These are phyloP conservation scores for Chascanopsetta lugubris DNA, from an alignment of 2,113 vertebrate genomes.

Conservation along the genomic window DNA sequence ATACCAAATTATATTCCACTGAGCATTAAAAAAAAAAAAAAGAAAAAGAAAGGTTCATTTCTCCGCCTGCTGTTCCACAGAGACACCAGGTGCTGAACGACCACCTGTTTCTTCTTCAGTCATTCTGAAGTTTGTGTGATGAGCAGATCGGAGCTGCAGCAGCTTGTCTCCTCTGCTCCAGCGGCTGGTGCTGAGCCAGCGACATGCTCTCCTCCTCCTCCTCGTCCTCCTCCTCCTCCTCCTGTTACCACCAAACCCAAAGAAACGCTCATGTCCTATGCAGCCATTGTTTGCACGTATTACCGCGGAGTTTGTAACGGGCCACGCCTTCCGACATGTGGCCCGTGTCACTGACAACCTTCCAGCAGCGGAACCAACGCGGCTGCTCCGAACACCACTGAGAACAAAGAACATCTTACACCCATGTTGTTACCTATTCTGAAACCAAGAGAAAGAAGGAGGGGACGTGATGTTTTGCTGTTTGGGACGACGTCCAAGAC, in stretches of 20 bases:
- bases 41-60: slow-evolving; percentile 1
- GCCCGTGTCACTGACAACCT: slow-evolving; percentile 25
- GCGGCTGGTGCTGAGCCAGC: slow-evolving; percentile 11
- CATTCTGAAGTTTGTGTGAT: slow-evolving; percentile 28
- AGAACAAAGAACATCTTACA: slow-evolving; percentile 51
- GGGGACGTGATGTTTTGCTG: slow-evolving; percentile 41
- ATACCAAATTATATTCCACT: background rate
- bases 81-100: background rate
- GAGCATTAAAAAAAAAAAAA: background rate
- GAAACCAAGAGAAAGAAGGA: slow-evolving; percentile 58
- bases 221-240: slow-evolving; percentile 9
- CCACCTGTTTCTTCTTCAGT: slow-evolving; percentile 28
- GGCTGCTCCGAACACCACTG: slow-evolving; percentile 45
- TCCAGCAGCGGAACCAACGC: slow-evolving; percentile 15
- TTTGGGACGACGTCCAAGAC: slow-evolving; percentile 22
- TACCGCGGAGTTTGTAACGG: background rate
- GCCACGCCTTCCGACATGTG: background rate
- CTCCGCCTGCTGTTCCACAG: slow-evolving; percentile 22
- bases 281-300: slow-evolving; percentile 5
- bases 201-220: slow-evolving; percentile 11
- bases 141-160: slow-evolving; percentile 37
- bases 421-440: slow-evolving; percentile 64
- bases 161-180: slow-evolving; percentile 40
- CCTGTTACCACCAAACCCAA: slow-evolving; percentile 8
- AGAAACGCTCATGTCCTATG: slow-evolving; percentile 1